phyloP scores from a whole-genome alignment of 2,113 vertebrate species.

The Myiagra hebetior region DNA sequence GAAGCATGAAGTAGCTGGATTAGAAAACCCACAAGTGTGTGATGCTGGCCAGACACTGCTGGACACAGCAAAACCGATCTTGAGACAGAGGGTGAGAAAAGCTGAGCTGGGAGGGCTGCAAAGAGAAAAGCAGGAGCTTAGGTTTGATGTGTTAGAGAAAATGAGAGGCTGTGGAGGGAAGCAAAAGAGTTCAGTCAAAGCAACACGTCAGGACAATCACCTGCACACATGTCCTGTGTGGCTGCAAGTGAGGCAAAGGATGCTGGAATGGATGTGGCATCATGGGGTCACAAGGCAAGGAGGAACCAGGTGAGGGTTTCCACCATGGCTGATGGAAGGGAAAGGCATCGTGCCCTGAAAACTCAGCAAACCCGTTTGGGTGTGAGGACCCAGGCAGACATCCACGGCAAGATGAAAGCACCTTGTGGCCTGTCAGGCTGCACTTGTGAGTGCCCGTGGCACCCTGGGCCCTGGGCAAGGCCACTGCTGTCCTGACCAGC shows the following conservation, averaged over 20 bases:
- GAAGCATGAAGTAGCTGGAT: not conserved
- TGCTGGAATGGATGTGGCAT: not conserved
- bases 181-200: not conserved
- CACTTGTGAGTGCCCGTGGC: rapidly evolving
- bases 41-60: not conserved
- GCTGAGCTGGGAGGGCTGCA: not conserved
- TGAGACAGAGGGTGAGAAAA: not conserved
- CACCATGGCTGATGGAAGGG: rapidly evolving
- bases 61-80: not conserved
- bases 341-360: not conserved
- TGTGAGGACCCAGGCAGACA: not conserved
- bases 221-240: not conserved
- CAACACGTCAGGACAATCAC: not conserved
- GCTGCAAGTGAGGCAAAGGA: not conserved
- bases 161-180: not conserved
- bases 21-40: not conserved
- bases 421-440: not conserved
- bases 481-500: rapidly evolving
- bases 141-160: not conserved
- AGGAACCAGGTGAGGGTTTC: not conserved
- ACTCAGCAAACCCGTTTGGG: not conserved
- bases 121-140: not conserved
- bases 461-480: not conserved
- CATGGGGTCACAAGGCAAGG: rapidly evolving
- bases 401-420: not conserved